Conservation (phyloP, 1,140 invertebrate genomes). For the Physella acuta region DNA sequence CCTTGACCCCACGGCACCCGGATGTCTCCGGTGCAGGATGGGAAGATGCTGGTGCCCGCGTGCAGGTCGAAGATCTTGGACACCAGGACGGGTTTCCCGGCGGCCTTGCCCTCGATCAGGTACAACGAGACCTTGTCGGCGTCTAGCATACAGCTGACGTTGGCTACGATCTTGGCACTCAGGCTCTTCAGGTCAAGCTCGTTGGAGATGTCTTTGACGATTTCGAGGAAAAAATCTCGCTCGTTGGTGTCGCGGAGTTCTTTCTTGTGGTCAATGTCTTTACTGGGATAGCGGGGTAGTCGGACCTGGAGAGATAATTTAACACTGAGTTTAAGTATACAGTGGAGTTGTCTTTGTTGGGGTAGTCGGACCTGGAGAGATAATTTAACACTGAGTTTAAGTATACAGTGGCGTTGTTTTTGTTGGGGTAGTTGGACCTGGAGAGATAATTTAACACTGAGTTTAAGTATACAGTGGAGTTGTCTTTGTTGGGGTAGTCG, state of each 20-base stretch:
- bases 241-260: slow-evolving; percentile 74
- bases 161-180: slow-evolving; percentile 95
- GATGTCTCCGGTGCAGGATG: slow-evolving; percentile 62
- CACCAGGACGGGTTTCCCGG: slow-evolving; percentile 69
- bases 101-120: slow-evolving; percentile 73
- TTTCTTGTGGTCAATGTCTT: slow-evolving; percentile 49
- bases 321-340: too few species aligned
- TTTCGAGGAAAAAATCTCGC: slow-evolving; percentile 90
- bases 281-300: slow-evolving; percentile 48
- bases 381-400: too few species aligned
- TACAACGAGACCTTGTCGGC: slow-evolving; percentile 91
- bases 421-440: too few species aligned
- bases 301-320: slow-evolving; percentile 29
- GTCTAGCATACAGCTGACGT: slow-evolving; percentile 85
- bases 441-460: too few species aligned
- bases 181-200: slow-evolving; percentile 87
- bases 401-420: too few species aligned
- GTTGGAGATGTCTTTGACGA: slow-evolving; percentile 96
- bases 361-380: too few species aligned
- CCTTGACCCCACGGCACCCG: slow-evolving; percentile 72
- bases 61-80: slow-evolving; percentile 92
- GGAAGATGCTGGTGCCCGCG: slow-evolving; percentile 70
- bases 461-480: too few species aligned
- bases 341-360: too few species aligned
- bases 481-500: too few species aligned